Percentiles rank a stretch among this genome's conserved stretches.
Conservation (phyloP, 2,797 vertebrate genomes). For the Brachyalestes nurse region DNA sequence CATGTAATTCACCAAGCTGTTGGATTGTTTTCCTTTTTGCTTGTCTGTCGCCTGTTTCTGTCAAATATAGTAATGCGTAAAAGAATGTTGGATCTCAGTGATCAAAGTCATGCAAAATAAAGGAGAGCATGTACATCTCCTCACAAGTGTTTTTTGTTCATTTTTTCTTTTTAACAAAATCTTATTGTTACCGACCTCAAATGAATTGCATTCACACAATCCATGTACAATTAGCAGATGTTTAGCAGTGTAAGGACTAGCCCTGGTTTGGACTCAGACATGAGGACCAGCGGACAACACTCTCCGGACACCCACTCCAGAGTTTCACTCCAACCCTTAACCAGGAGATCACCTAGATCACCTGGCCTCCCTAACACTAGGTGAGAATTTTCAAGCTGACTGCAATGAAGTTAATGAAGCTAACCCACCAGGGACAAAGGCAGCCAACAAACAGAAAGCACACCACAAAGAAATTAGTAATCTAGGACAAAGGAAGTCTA, state of each 20-base stretch:
- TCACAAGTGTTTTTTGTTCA: not conserved
- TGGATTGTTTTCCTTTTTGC: conserved; percentile 54
- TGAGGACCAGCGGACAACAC: too few relatives aligned
- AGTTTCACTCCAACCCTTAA: too few relatives aligned
- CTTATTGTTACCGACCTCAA: not conserved
- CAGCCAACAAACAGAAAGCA: too few relatives aligned
- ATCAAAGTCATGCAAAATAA: not conserved
- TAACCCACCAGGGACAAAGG: too few relatives aligned
- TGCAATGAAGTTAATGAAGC: too few relatives aligned
- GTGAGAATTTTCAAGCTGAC: too few relatives aligned
- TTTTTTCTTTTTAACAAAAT: not conserved
- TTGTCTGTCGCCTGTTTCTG: conserved; percentile 65
- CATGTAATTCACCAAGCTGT: conserved; percentile 56
- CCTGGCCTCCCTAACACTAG: too few relatives aligned
- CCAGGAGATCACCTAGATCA: too few relatives aligned
- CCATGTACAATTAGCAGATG: not conserved
- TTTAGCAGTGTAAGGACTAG: not conserved
- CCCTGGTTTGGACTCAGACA: too few relatives aligned
- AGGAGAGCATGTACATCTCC: not conserved
- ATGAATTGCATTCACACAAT: not conserved
- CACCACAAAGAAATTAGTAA: too few relatives aligned
- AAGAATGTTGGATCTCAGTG: not conserved
- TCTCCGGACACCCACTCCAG: too few relatives aligned
- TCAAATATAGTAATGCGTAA: not conserved
- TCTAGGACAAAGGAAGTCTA: too few relatives aligned